Evolutionary conservation across 2,888 invertebrate species (phyloP).

Genomic region (Agonopterix heracliana): DNA sequence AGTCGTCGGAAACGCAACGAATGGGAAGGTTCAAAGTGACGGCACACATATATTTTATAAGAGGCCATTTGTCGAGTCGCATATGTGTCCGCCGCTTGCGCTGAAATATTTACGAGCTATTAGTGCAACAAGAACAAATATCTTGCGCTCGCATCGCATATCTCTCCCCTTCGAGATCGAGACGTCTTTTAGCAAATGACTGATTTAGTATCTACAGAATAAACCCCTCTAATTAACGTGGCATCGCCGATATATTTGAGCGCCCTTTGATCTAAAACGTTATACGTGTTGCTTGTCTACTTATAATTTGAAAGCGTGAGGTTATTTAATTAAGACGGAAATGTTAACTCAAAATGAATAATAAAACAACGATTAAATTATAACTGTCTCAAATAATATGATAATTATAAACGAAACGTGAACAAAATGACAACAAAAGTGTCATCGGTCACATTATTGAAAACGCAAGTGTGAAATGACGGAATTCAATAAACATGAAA

Average conservation of each 20-base stretch:
- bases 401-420: too few relatives aligned
- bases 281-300: constrained; percentile 12
- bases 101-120: constrained; percentile 74
- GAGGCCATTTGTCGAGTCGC: constrained; percentile 63
- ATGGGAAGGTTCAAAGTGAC: constrained; percentile 64
- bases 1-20: constrained; percentile 64
- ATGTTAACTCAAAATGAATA: neutral
- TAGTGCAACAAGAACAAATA: constrained; percentile 62
- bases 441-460: neutral
- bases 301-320: constrained; percentile 9
- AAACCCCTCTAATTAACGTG: constrained; percentile 46
- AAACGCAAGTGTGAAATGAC: neutral
- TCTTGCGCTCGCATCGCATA: constrained; percentile 27
- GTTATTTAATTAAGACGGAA: neutral
- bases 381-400: neutral
- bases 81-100: constrained; percentile 51
- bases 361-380: neutral
- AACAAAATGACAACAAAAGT: neutral
- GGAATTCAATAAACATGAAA: constrained; percentile 36
- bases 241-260: constrained; percentile 30
- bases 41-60: constrained; percentile 62
- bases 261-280: constrained; percentile 36
- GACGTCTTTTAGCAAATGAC: constrained; percentile 43
- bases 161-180: constrained; percentile 17
- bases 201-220: constrained; percentile 57